These are phyloP conservation scores for Merops nubicus DNA, from an alignment of 2,113 vertebrate species.

Conservation along the genomic window DNA sequence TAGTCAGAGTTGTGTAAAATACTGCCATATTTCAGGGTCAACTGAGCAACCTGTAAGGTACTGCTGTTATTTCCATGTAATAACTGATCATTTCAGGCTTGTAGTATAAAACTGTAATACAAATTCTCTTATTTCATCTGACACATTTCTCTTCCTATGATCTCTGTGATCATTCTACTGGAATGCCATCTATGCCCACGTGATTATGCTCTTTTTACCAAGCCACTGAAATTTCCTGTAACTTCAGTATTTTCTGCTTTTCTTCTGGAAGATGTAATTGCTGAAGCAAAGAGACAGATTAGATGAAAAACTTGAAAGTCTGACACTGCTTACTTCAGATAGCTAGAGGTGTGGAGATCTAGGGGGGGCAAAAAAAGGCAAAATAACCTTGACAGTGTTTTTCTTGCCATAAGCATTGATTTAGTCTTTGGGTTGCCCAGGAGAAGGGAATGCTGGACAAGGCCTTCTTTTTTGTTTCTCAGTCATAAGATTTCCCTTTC, in stretches of 20 bases:
- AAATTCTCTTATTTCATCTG: not conserved
- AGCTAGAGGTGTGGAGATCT: not conserved
- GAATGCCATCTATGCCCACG: not conserved
- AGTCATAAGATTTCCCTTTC: not conserved
- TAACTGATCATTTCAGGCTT: not conserved
- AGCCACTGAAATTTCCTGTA: not conserved
- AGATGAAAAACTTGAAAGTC: not conserved
- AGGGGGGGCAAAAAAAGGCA: fast-evolving
- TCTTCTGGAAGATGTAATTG: not conserved
- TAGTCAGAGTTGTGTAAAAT: not conserved
- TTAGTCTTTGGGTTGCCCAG: not conserved
- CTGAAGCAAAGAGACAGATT: not conserved
- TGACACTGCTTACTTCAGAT: not conserved
- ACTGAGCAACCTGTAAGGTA: not conserved
- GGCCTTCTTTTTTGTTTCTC: not conserved
- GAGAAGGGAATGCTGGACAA: not conserved
- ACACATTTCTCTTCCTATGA: not conserved
- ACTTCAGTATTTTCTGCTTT: not conserved
- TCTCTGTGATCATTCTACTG: not conserved
- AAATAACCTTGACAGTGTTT: not conserved
- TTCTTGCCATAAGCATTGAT: too few relatives aligned
- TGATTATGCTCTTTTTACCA: not conserved
- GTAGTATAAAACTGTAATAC: not conserved
- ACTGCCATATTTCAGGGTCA: not conserved
- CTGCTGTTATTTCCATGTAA: not conserved